Evolutionary conservation across 1,140 invertebrate species (phyloP), one percentile per base, ranked within the genome.

Genomic region (Pteromalus puparum): DNA sequence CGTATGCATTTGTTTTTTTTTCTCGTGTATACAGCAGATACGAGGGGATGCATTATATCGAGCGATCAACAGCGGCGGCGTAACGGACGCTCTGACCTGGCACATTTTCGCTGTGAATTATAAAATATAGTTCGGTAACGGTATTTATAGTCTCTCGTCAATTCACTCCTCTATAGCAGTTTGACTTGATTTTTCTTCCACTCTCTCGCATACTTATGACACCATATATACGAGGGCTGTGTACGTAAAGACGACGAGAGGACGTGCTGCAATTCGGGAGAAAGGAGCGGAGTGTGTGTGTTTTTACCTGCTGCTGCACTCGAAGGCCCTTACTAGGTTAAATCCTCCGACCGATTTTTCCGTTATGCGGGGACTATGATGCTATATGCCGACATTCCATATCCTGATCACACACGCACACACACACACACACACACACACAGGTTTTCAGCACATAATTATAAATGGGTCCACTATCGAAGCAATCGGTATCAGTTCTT

Each of bases 51-150:
- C 53, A 61, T 61, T 61, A 61, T 61, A 61, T 61, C 53, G 53
- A 61, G 18, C 53, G 53, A 61, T 61, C 53, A n/a, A 61, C 53
- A 6, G 48, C 48, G 18, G 53, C 53, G 15, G 53, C 53, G 53
- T 61, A 61, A 61, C 53, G 53, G 53, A 61, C 53, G 53, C 53
- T 61, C 53, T 61, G 53, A 61, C 53, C 53, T 61, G 53, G 53
- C 53, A 61, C 53, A 61, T 61, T 61, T 61, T 61, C 53, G 18
- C 18, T 0, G 18, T 61, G 53, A 61, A 61, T 61, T 21, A 61
- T 61, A 61, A 61, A 61, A 61, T 61, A 61, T 61, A 61, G 53
- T 61, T 61, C 53, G 21, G 15, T 61, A 61, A 61, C 53, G 53
- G 53, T 61, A 42, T 42, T 42, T 9, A 34, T 34, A 61, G 53